Evolutionary conservation across 2,888 invertebrate species (phyloP).

Genomic region (Drosophila acutilabella): DNA sequence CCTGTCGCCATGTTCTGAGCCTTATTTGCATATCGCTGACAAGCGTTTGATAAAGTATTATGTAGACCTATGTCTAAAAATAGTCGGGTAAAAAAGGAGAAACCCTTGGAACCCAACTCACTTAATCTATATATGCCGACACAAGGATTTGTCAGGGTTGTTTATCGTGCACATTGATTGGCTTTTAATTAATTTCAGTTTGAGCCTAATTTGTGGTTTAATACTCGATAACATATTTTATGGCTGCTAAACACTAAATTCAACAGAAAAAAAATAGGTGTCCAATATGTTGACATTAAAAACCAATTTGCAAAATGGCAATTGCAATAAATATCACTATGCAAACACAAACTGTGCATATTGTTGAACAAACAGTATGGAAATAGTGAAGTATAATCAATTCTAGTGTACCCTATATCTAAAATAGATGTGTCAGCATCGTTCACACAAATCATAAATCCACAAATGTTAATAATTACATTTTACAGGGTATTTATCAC

Average conservation of each 20-base stretch:
- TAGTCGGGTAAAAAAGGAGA: background rate
- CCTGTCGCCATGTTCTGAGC: slow-evolving; percentile 14
- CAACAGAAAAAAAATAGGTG: slow-evolving; percentile 3
- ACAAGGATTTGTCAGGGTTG: background rate
- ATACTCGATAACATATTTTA: background rate
- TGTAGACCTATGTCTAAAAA: slow-evolving; percentile 11
- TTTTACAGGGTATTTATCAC: background rate
- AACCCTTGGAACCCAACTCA: background rate
- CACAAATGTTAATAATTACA: background rate
- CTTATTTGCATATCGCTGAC: slow-evolving; percentile 59
- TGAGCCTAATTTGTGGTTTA: slow-evolving; percentile 17
- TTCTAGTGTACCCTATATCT: background rate
- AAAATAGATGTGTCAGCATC: background rate
- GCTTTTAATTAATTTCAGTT: slow-evolving; percentile 34
- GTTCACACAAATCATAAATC: background rate
- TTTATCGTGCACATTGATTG: background rate
- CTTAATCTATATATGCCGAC: slow-evolving; percentile 5
- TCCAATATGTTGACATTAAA: slow-evolving; percentile 57
- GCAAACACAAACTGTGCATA: slow-evolving; percentile 23
- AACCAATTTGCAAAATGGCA: slow-evolving; percentile 52
- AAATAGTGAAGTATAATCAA: background rate
- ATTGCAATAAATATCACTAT: slow-evolving; percentile 44
- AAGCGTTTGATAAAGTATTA: slow-evolving; percentile 20
- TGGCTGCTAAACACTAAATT: slow-evolving; percentile 1
- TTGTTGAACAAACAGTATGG: background rate